Base-by-base conservation (phyloP, 1,140 invertebrate genomes). In the Hermetia illucens region DNA sequence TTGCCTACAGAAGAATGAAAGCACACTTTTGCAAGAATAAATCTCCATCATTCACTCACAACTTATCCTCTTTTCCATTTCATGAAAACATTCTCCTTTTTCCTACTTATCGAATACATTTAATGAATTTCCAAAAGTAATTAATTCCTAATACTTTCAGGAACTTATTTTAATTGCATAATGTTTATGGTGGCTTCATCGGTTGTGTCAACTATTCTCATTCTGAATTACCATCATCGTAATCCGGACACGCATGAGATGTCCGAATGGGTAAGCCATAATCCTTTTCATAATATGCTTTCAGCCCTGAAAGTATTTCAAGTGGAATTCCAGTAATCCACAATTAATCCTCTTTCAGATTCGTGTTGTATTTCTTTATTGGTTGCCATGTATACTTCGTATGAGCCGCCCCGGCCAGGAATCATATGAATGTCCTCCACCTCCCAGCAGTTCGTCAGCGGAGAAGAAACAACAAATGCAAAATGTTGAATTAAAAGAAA, bases 81-180 rank as follows among this genome's bases (percentile, higher is more conserved):
- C n/a, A n/a, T n/a, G n/a, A n/a, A n/a, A n/a, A n/a, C n/a, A n/a
- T n/a, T n/a, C 24, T 25, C 24, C 24, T 25, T 25, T 25, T 25
- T 25, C 6, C n/a, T n/a, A 25, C 24, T 8, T 25, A 25, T 25
- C n/a, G 6, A 6, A 25, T 25, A 6, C n/a, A 25, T 8, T 8
- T 25, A 8, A 6, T 25, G n/a, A n/a, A n/a, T n/a, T n/a, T n/a
- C n/a, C n/a, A n/a, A n/a, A n/a, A n/a, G n/a, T n/a, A n/a, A n/a
- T n/a, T n/a, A n/a, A n/a, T n/a, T 34, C 21, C 21, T 10, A 12
- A 34, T 16, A 5, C 6, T 59, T 56, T 52, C 55, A 62, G 73
- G 92, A 63, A 96, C 94, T 43, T 98, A 98, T 71, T 98, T 98
- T 74, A 96, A 95, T 66, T 97, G 91, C 71, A 97, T 98, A 66